Conservation (phyloP, 2,888 invertebrate genomes). For the Heliconius aoede region DNA sequence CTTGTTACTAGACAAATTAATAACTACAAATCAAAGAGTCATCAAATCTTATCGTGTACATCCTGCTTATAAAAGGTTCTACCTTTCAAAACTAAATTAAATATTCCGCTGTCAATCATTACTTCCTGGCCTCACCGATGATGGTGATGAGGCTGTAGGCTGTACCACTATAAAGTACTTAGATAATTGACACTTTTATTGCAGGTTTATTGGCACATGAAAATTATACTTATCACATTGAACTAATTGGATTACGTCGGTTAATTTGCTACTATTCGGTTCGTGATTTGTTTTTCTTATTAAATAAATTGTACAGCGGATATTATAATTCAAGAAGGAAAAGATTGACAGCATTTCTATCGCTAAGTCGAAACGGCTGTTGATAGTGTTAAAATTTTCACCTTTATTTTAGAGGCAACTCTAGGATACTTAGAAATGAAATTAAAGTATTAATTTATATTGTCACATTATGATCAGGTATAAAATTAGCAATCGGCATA, state of each 20-base stretch:
- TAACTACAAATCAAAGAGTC: background rate
- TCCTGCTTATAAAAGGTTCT: slow-evolving; percentile 22
- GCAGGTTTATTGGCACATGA: slow-evolving; percentile 32
- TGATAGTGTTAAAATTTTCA: no score
- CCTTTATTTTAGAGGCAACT: background rate
- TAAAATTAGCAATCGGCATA: no score
- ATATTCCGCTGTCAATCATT: slow-evolving; percentile 32
- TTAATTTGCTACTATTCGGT: slow-evolving; percentile 1
- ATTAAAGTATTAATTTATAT: no score
- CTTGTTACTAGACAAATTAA: background rate
- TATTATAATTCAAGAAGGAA: slow-evolving; percentile 18
- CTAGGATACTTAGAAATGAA: no score
- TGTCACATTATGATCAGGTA: no score
- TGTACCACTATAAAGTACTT: slow-evolving; percentile 42
- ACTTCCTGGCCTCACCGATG: slow-evolving; percentile 26
- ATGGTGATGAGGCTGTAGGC: slow-evolving; percentile 38
- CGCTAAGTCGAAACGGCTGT: background rate
- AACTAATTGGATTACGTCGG: slow-evolving; percentile 31
- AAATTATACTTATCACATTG: slow-evolving; percentile 28
- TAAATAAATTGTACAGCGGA: slow-evolving; percentile 2
- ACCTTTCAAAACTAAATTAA: slow-evolving; percentile 16
- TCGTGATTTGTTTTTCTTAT: slow-evolving; percentile 14
- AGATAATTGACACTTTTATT: slow-evolving; percentile 47
- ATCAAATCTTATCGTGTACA: slow-evolving; percentile 18
- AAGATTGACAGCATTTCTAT: background rate